These are phyloP conservation scores for Henricia sp. DNA, from an alignment of 53 echinoderm and acorn worm species.

Conservation along the genomic window DNA sequence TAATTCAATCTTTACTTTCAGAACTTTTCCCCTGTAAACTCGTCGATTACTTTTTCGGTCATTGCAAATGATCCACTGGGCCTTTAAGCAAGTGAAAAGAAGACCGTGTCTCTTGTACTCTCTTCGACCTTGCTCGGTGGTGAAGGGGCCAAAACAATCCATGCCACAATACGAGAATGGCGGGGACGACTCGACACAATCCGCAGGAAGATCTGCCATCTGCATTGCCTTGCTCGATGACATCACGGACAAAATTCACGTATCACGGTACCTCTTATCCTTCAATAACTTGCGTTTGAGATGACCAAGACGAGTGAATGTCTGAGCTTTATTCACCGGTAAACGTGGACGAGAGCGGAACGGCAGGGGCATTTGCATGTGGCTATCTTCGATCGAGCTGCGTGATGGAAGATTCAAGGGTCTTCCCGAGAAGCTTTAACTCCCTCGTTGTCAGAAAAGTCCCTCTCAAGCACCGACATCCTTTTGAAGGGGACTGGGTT, in stretches of 20 bases:
- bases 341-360: not conserved
- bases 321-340: not conserved
- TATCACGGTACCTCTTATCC: not conserved
- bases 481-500: not conserved
- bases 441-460: not conserved
- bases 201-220: not conserved
- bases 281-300: not conserved
- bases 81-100: too few species aligned
- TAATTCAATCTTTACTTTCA: too few species aligned
- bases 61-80: too few species aligned
- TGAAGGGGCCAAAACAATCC: not conserved
- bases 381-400: conserved; percentile 7
- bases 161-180: not conserved
- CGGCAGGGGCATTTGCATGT: not conserved
- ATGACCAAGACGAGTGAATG: not conserved
- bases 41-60: too few species aligned
- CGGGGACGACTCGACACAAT: not conserved
- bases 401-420: not conserved
- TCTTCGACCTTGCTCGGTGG: not conserved
- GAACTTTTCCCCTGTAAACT: too few species aligned
- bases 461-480: not conserved
- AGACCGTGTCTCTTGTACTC: not conserved
- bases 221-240: not conserved
- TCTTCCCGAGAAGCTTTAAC: not conserved
- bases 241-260: not conserved